Evolutionary conservation across 1,140 invertebrate genomes (phyloP).

Genomic region (Panulirus ornatus): DNA sequence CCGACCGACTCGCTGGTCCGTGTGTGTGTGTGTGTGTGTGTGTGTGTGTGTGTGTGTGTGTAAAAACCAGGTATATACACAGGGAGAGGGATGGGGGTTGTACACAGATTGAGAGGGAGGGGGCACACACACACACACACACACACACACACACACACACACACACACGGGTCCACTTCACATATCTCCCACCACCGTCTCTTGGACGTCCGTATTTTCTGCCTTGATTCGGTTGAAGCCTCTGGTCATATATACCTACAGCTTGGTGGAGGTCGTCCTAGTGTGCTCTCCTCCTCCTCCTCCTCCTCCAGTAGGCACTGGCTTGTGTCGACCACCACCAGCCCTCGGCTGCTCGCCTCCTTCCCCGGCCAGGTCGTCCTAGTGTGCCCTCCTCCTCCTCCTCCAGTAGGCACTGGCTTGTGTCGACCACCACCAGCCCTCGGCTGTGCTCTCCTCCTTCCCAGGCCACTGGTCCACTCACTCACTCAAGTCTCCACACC

Average conservation of each 20-base stretch:
- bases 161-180: neutral
- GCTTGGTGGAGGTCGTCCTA: neutral
- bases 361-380: too few relatives aligned
- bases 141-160: slow-evolving; percentile 12
- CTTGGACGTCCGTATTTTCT: neutral
- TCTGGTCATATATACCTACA: neutral
- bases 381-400: neutral
- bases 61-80: too few relatives aligned
- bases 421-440: neutral
- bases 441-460: neutral
- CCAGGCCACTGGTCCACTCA: neutral
- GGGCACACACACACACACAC: too few relatives aligned
- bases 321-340: neutral
- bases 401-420: neutral
- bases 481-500: neutral
- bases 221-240: neutral
- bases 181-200: neutral
- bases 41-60: too few relatives aligned
- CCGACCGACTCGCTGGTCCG: neutral
- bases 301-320: neutral
- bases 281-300: neutral
- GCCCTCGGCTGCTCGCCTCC: neutral
- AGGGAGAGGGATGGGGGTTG: neutral
- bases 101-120: too few relatives aligned
- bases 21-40: slow-evolving; percentile 6